Evolutionary conservation across 2,888 invertebrate genomes (phyloP), one percentile per base, ranked within the genome.

Genomic region (Drosophila vallismaia): DNA sequence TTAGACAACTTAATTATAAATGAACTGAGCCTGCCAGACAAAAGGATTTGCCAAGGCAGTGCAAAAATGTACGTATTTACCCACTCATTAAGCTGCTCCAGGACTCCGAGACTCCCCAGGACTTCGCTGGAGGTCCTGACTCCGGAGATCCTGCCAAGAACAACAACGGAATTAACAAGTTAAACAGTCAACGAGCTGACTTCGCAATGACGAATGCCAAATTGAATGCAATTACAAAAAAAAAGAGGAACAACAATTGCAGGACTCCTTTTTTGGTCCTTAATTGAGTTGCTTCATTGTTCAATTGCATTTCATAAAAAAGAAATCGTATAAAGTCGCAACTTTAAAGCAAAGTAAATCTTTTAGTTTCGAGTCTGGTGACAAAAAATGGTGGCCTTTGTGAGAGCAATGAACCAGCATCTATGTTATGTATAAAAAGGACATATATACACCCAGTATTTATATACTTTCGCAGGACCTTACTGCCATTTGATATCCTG

Each of bases 1-100:
- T 87, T 89, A 87, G 89, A 89, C 87, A 89, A 87, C 89, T 87
- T 86, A 89, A 87, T 87, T 87, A 89, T 87, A 80, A 87, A 87
- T 87, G 89, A 87, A 75, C 83, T 81, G 56, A 29, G 31, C 26
- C 28, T 14, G 46, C 52, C 26, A 62, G 58, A 88, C 86, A 88
- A 88, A 42, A 88, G 74, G 88, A 72, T 82, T 86, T 84, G 76
- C 45, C 59, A 40, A 40, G 40, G 40, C 40, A 14, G 40, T 14
- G 40, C 36, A 40, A 40, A 40, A 40, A 40, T 40, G 7, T 8
- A 40, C 14, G 5, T 87, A 78, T 89, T 89, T 88, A 74, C 78
- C 64, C 78, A 76, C 88, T 85, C 84, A 88, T 85, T 85, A 85
- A 79, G 72, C 66, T 66, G n/a, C 19, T 38, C 69, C 45, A 19